Evolutionary conservation across 2,888 invertebrate genomes (phyloP), one percentile per base, ranked within the genome.

Genomic region (Erebia ligea): DNA sequence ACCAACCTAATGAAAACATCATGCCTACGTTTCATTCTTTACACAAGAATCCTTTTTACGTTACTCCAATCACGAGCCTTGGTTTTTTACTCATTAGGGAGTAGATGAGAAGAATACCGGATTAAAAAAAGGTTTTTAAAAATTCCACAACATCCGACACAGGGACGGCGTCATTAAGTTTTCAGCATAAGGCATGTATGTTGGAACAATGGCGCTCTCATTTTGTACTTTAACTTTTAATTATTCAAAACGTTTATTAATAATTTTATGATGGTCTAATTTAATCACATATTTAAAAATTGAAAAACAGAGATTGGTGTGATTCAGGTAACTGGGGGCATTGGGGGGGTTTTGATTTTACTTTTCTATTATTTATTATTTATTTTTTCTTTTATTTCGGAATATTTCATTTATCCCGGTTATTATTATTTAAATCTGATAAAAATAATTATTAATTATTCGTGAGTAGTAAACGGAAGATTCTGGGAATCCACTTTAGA

Each of bases 101-200:
- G 69, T 70, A 75, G 73, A 48, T 69, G 69, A 74, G 73, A 57
- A 72, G 69, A 75, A 84, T 84, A 82, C 81, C 79, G 85, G 86
- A 86, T 84, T 85, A 84, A 77, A 84, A 88, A 86, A 87, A 83
- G 82, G 83, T 84, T 88, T 86, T 85, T 83, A 84, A 86, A 87
- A 85, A 82, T 82, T 85, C 84, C 82, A 83, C 81, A 84, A 75
- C 74, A 76, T 75, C 76, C 75, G 71, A 74, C 71, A 73, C 71
- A 73, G 69, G 71, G 71, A 71, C 71, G 56, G 74, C 70, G 75
- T 73, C 84, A 84, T 89, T 86, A 89, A 89, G 86, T 78, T 84
- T 88, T 89, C 86, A 87, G 80, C 82, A 82, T 81, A 84, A 82
- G 79, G 84, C 84, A 85, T 86, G 84, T 82, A 82, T 81, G 83